phyloP scores from a whole-genome alignment of 2,888 invertebrate species.

The Chalcis sispes region DNA sequence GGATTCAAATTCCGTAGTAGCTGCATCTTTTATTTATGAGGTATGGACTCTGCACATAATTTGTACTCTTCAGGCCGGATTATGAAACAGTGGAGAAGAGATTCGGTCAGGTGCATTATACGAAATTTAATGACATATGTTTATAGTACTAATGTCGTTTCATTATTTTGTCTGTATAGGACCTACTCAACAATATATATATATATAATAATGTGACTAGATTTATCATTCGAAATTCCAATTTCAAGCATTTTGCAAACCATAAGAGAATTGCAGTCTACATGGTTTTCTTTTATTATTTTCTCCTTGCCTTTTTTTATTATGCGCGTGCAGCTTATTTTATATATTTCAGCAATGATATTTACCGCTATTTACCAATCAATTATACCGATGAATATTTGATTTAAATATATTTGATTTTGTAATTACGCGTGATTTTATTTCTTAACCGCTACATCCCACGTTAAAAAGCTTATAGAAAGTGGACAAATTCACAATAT shows the following conservation, averaged over 20 bases:
- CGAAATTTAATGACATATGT: conserved; percentile 42
- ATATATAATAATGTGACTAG: conserved; percentile 47
- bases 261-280: conserved; percentile 25
- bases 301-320: conserved; percentile 42
- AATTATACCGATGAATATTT: conserved; percentile 50
- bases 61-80: conserved; percentile 41
- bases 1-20: conserved; percentile 63
- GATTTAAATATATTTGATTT: conserved; percentile 50
- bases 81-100: conserved; percentile 42
- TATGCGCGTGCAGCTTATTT: conserved; percentile 44
- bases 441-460: conserved; percentile 50
- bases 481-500: conserved; percentile 41
- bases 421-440: conserved; percentile 50
- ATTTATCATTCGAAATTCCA: conserved; percentile 42
- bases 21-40: conserved; percentile 59
- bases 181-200: conserved; percentile 43
- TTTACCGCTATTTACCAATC: conserved; percentile 47
- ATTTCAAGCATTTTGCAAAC: conserved; percentile 41
- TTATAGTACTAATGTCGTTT: conserved; percentile 36
- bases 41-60: conserved; percentile 46
- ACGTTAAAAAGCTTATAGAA: conserved; percentile 42
- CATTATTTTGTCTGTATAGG: conserved; percentile 32
- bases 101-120: conserved; percentile 40
- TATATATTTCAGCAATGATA: conserved; percentile 52
- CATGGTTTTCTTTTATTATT: conserved; percentile 45